Evolutionary conservation across 2,113 vertebrate species (phyloP).

Genomic region (Psittacus erithacus): DNA sequence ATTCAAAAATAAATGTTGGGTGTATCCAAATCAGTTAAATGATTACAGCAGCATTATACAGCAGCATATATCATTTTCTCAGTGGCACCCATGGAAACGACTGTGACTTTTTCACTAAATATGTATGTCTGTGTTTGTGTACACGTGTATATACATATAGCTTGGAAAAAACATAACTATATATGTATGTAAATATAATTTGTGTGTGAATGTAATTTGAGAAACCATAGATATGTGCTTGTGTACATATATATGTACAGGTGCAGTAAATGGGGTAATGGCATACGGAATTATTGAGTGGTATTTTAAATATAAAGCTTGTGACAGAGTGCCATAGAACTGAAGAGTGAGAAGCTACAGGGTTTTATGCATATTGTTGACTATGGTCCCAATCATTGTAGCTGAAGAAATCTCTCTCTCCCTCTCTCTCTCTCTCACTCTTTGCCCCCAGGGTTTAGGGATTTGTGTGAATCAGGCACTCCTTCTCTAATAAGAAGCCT

Average conservation of each 20-base stretch:
- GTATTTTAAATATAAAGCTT: background rate
- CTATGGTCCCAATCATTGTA: background rate
- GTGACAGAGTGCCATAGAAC: background rate
- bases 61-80: background rate
- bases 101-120: background rate
- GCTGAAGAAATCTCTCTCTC: background rate
- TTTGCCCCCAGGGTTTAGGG: background rate
- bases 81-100: background rate
- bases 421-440: background rate
- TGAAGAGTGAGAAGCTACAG: background rate
- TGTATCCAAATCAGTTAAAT: background rate
- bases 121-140: background rate
- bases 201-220: background rate
- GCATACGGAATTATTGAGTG: background rate
- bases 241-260: background rate
- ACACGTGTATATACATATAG: background rate
- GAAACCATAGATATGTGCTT: background rate
- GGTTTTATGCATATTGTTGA: background rate
- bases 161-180: background rate
- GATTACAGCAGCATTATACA: background rate
- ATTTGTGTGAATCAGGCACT: background rate
- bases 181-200: background rate
- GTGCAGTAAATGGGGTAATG: background rate
- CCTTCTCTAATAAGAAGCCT: slow-evolving; percentile 7
- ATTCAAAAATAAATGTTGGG: slow-evolving; percentile 7